phyloP scores from a whole-genome alignment of 2,113 vertebrate genomes.

The Heliornis fulica region DNA sequence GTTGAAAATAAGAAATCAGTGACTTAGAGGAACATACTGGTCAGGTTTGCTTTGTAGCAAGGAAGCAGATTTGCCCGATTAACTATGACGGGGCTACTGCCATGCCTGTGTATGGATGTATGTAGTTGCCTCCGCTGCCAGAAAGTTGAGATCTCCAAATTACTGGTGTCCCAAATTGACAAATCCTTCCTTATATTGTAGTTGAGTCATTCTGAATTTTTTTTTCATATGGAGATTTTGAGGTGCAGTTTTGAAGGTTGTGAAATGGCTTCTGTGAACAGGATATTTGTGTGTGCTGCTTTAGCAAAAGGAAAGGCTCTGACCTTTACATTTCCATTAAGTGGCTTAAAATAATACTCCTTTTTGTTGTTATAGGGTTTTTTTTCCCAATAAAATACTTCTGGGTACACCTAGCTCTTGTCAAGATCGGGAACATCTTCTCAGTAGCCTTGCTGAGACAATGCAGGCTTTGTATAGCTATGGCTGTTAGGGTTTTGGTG shows the following conservation, averaged over 20 bases:
- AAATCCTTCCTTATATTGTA: not conserved
- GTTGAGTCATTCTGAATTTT: not conserved
- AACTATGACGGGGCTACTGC: not conserved
- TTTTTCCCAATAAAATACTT: slow-evolving; percentile 62
- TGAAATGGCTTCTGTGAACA: not conserved
- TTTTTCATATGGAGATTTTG: not conserved
- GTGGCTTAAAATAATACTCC: slow-evolving; percentile 62
- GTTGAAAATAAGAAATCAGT: not conserved
- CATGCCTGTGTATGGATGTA: not conserved
- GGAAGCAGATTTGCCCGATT: not conserved
- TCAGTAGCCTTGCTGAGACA: slow-evolving; percentile 76
- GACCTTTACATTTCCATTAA: slow-evolving; percentile 17
- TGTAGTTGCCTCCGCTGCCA: not conserved
- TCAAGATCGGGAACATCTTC: slow-evolving; percentile 75
- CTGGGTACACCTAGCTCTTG: slow-evolving; percentile 70
- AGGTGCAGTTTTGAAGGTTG: not conserved
- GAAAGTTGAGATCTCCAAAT: not conserved
- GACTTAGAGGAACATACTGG: not conserved
- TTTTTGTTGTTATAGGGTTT: slow-evolving; percentile 46
- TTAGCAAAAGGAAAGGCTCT: not conserved
- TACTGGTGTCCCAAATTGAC: not conserved
- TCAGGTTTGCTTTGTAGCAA: not conserved
- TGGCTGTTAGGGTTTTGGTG: slow-evolving; percentile 70
- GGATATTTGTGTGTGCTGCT: not conserved
- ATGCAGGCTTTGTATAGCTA: slow-evolving; percentile 80